These are phyloP conservation scores for Ptilorrhoa leucosticta DNA, from an alignment of 2,113 vertebrate genomes.

Conservation along the genomic window DNA sequence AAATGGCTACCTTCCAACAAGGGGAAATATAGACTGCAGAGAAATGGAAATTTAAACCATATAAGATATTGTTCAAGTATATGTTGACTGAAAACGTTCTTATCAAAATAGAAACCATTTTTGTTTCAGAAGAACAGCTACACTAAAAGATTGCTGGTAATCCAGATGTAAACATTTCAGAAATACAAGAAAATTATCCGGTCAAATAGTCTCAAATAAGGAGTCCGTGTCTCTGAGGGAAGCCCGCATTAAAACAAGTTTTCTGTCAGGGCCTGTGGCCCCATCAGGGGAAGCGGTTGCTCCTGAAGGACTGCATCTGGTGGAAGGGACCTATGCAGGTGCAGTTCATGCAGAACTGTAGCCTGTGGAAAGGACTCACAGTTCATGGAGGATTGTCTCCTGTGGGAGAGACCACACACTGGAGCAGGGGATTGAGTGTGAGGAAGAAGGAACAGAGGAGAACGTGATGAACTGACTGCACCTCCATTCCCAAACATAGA, in stretches of 20 bases:
- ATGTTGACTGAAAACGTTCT: neutral
- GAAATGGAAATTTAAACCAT: neutral
- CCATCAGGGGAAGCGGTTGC: neutral
- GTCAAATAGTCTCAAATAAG: neutral
- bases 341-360: accelerated
- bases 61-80: neutral
- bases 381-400: neutral
- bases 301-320: neutral
- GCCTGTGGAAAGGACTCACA: neutral
- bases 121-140: neutral
- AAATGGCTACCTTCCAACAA: neutral
- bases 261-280: neutral
- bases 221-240: neutral
- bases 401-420: neutral
- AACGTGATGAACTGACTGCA: neutral
- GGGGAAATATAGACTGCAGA: neutral
- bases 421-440: neutral
- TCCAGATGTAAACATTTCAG: neutral
- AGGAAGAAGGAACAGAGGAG: neutral
- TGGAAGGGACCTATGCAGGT: no score
- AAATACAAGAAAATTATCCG: neutral
- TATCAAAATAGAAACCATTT: neutral
- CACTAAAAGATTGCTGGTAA: neutral
- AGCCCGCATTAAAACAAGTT: neutral
- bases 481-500: neutral